A percentile compares a stretch with the other conserved stretches of the same genome.
Conservation (phyloP, 1,140 invertebrate species). For the Hetaerina americana region DNA sequence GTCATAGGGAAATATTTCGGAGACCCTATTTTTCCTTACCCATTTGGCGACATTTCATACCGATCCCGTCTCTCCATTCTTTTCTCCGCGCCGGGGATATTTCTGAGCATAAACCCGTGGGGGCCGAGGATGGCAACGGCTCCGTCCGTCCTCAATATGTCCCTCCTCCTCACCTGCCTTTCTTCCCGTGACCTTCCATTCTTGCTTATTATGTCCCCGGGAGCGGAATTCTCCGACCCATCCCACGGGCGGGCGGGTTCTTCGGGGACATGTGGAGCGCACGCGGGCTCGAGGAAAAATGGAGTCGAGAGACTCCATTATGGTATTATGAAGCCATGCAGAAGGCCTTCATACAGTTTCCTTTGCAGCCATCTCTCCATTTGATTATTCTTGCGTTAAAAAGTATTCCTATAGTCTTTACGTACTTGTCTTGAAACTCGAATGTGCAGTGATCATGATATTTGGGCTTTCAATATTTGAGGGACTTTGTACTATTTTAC, state of each 20-base stretch:
- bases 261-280: background rate
- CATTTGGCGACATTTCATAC: background rate
- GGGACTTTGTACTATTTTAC: no score
- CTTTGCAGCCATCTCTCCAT: no score
- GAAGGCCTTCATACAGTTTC: background rate
- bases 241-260: no score
- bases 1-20: background rate
- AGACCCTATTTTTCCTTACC: background rate
- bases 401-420: no score
- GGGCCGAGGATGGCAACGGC: no score
- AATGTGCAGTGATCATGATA: no score
- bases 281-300: background rate
- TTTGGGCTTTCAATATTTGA: no score
- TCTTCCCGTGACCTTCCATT: background rate
- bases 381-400: no score
- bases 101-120: no score
- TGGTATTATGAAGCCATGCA: background rate
- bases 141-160: no score
- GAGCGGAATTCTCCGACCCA: background rate
- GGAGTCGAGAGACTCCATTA: background rate
- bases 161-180: background rate
- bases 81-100: no score
- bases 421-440: no score
- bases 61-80: background rate
- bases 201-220: background rate